Percentiles rank a stretch among this genome's conserved stretches.
phyloP scores from a whole-genome alignment of 1,140 invertebrate genomes.

The Eriosoma lanigerum region DNA sequence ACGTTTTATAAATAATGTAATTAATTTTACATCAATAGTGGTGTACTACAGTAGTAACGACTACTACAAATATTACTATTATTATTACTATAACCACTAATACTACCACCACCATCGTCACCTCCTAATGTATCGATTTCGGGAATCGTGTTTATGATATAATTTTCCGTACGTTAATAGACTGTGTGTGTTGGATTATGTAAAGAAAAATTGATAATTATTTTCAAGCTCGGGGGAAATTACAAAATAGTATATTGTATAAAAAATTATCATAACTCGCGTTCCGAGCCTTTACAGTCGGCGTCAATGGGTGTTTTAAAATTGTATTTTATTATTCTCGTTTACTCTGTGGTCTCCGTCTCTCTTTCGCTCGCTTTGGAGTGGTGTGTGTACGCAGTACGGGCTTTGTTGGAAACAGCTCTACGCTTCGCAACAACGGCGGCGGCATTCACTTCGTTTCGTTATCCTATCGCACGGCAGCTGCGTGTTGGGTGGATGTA shows the following conservation, averaged over 20 bases:
- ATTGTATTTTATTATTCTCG: neutral
- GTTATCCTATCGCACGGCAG: slow-evolving; percentile 44
- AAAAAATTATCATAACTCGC: slow-evolving; percentile 1
- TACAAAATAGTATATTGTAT: neutral
- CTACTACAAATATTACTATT: too few relatives aligned
- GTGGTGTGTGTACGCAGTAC: neutral
- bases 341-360: too few relatives aligned
- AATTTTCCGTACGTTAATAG: neutral
- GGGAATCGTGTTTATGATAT: neutral
- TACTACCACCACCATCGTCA: neutral
- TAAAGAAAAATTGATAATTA: neutral
- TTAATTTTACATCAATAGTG: too few relatives aligned
- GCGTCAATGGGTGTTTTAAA: slow-evolving; percentile 31
- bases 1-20: too few relatives aligned
- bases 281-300: neutral
- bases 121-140: neutral
- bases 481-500: slow-evolving; percentile 45
- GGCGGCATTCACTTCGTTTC: slow-evolving; percentile 47
- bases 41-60: too few relatives aligned
- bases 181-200: too few relatives aligned
- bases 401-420: slow-evolving; percentile 41
- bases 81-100: too few relatives aligned
- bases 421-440: slow-evolving; percentile 32
- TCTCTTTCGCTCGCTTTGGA: neutral
- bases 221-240: neutral